Evolutionary conservation across 1,140 invertebrate genomes (phyloP).

Genomic region (Aricia agestis): DNA sequence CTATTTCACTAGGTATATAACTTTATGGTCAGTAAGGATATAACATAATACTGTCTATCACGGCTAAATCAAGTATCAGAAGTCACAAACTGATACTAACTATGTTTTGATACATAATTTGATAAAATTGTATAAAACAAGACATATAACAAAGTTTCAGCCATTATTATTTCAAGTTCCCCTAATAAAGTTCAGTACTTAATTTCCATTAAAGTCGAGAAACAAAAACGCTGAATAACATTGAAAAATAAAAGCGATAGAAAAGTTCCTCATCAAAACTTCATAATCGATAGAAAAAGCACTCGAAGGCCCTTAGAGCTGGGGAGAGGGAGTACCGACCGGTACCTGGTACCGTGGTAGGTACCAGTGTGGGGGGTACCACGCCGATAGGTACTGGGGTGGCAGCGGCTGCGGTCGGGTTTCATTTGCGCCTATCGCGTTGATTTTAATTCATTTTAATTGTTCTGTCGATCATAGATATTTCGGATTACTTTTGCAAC

Average conservation of each 20-base stretch:
- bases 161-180: neutral
- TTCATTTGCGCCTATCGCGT: conserved; percentile 15
- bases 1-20: too few species aligned
- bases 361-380: neutral
- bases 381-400: neutral
- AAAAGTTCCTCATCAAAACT: conserved; percentile 19
- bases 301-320: conserved; percentile 19
- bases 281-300: conserved; percentile 21
- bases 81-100: too few species aligned
- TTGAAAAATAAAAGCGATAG: conserved; percentile 13
- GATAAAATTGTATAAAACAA: neutral
- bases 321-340: conserved; percentile 19
- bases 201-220: conserved; percentile 11
- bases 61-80: neutral
- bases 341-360: conserved; percentile 11
- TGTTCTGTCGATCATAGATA: neutral
- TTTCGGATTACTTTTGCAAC: neutral
- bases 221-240: conserved; percentile 11
- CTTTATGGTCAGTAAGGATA: too few species aligned
- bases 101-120: neutral
- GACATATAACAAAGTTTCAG: neutral
- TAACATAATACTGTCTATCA: too few species aligned
- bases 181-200: neutral
- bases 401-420: conserved; percentile 13
- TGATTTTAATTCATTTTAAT: conserved; percentile 16